These are phyloP conservation scores for Sinocyclocheilus maitianheensis DNA, from an alignment of 2,113 vertebrate genomes.

Conservation along the genomic window DNA sequence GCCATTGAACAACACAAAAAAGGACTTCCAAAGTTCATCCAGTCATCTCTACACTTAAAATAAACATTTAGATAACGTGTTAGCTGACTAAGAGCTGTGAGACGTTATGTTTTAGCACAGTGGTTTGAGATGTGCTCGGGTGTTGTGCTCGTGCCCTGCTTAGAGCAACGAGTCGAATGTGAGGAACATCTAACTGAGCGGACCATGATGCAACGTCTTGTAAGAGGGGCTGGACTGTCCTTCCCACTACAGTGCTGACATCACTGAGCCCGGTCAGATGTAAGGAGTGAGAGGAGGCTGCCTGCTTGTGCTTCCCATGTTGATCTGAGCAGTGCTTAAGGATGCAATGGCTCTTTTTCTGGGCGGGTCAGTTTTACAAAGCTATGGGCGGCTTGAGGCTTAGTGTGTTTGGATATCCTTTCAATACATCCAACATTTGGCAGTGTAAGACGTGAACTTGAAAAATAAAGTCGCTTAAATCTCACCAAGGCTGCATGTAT, in stretches of 20 bases:
- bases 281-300: background rate
- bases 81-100: conserved; percentile 31
- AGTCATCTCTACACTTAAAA: background rate
- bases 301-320: background rate
- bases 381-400: background rate
- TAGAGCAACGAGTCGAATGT: background rate
- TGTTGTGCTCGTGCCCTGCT: background rate
- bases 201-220: conserved; percentile 47
- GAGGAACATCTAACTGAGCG: conserved; percentile 11
- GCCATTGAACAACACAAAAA: background rate
- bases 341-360: background rate
- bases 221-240: conserved; percentile 27
- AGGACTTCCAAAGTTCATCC: background rate
- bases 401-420: background rate
- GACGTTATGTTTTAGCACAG: background rate
- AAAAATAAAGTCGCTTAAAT: no score
- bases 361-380: background rate
- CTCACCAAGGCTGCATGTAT: background rate
- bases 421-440: background rate
- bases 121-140: background rate
- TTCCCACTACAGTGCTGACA: background rate
- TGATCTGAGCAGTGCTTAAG: background rate
- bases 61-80: background rate
- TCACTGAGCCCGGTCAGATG: background rate
- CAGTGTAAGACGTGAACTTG: background rate